These are phyloP conservation scores for Sciurus vulgaris DNA, from an alignment of 2,797 vertebrate species.

Conservation along the genomic window DNA sequence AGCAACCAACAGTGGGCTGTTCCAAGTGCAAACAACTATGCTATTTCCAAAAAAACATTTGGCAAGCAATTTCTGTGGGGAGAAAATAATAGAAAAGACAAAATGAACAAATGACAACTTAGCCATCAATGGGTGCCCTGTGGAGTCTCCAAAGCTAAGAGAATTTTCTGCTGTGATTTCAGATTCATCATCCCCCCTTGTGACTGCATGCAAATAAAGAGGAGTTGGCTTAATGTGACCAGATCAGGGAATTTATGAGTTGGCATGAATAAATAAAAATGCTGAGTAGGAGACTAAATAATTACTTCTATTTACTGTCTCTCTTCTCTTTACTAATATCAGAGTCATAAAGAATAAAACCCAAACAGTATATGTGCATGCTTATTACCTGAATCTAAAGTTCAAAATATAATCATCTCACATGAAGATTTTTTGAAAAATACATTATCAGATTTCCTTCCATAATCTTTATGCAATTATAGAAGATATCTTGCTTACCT, in stretches of 20 bases:
- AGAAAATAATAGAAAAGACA: constrained; percentile 57
- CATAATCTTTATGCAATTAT: background rate
- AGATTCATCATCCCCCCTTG: background rate
- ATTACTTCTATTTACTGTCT: constrained; percentile 62
- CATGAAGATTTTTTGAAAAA: background rate
- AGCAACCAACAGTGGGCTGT: constrained; percentile 22
- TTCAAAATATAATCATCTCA: constrained; percentile 53
- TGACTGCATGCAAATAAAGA: constrained; percentile 55
- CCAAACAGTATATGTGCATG: background rate
- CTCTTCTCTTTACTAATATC: constrained; percentile 26
- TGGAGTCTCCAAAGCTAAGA: constrained; percentile 42
- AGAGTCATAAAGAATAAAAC: constrained; percentile 58
- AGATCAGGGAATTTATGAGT: constrained; percentile 52
- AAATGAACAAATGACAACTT: constrained; percentile 57
- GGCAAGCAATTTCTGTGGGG: constrained; percentile 53
- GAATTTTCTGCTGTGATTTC: constrained; percentile 24
- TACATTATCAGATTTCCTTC: background rate
- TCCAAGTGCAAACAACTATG: constrained; percentile 57
- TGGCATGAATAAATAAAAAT: constrained; percentile 69
- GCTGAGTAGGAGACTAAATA: constrained; percentile 52
- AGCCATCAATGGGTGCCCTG: background rate
- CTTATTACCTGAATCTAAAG: background rate
- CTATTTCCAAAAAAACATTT: constrained; percentile 67
- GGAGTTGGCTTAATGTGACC: constrained; percentile 31
- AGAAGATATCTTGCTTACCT: background rate